These are phyloP conservation scores for Clivina fossor DNA, from an alignment of 2,888 invertebrate genomes.

Conservation along the genomic window DNA sequence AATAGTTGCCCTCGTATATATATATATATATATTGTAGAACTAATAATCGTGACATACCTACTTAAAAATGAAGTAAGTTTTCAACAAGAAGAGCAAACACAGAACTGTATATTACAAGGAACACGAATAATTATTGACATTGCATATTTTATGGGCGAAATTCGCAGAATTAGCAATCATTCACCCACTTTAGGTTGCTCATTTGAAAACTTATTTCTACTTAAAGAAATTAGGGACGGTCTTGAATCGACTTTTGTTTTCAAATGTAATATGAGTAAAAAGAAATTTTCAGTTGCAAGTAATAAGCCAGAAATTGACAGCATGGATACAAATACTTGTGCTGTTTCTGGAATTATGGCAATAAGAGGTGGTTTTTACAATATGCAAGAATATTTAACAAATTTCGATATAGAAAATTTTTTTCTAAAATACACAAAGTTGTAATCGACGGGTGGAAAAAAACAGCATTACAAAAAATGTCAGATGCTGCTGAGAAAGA, in stretches of 20 bases:
- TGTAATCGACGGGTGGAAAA: slow-evolving; percentile 3
- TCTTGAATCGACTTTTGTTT: slow-evolving; percentile 2
- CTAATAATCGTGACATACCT: too few relatives aligned
- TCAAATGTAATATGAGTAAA: slow-evolving; percentile 18
- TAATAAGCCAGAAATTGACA: not conserved
- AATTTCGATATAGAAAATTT: slow-evolving; percentile 2
- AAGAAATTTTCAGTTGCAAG: slow-evolving; percentile 4
- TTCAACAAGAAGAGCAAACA: too few relatives aligned
- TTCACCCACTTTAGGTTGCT: slow-evolving; percentile 4
- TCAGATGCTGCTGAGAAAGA: too few relatives aligned
- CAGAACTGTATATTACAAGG: too few relatives aligned
- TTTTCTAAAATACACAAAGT: not conserved
- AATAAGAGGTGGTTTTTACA: slow-evolving; percentile 13
- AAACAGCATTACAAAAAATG: slow-evolving; percentile 7
- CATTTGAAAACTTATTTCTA: slow-evolving; percentile 8
- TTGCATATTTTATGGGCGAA: slow-evolving; percentile 2
- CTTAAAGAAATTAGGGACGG: not conserved
- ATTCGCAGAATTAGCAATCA: slow-evolving; percentile 8
- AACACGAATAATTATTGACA: slow-evolving; percentile 4
- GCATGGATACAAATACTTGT: slow-evolving; percentile 13
- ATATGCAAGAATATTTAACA: slow-evolving; percentile 12
- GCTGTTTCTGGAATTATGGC: slow-evolving; percentile 19
- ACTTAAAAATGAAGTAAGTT: too few relatives aligned
- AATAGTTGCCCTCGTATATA: too few relatives aligned
- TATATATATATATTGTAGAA: too few relatives aligned